These are phyloP conservation scores for Emesis russula DNA, from an alignment of 2,888 invertebrate genomes.

Conservation along the genomic window DNA sequence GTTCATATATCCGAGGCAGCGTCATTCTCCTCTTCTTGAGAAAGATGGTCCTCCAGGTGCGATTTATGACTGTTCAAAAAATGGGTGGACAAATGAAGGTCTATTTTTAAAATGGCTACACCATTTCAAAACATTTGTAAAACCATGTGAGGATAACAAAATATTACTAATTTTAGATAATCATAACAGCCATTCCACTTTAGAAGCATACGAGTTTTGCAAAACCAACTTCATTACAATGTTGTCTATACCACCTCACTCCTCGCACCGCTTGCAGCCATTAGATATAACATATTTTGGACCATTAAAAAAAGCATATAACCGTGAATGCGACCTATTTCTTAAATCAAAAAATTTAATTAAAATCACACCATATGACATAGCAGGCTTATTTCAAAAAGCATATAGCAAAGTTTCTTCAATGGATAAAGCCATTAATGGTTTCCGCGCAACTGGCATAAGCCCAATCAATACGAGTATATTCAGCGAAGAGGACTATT, in stretches of 20 bases:
- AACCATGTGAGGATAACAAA: no score
- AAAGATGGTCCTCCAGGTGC: no score
- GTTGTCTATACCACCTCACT: conserved; percentile 85
- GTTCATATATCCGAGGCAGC: no score
- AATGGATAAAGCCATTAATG: conserved; percentile 69
- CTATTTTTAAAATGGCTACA: no score
- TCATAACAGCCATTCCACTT: conserved; percentile 50
- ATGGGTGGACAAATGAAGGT: no score
- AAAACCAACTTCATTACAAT: conserved; percentile 30
- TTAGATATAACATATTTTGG: conserved; percentile 86
- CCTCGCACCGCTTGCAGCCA: conserved; percentile 85
- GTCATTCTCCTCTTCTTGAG: no score
- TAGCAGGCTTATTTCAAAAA: conserved; percentile 59
- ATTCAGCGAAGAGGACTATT: no score
- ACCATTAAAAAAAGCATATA: conserved; percentile 78
- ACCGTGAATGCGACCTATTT: conserved; percentile 86
- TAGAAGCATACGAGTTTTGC: conserved; percentile 79
- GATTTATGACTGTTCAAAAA: no score
- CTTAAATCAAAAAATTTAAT: conserved; percentile 32
- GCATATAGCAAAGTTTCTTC: conserved; percentile 50
- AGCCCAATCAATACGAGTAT: conserved; percentile 76
- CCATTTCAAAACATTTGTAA: no score
- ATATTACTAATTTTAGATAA: conserved; percentile 40
- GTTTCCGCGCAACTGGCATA: conserved; percentile 84
- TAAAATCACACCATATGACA: conserved; percentile 80